Conservation (phyloP, 2,888 invertebrate genomes). For the Drosophila histrio region DNA sequence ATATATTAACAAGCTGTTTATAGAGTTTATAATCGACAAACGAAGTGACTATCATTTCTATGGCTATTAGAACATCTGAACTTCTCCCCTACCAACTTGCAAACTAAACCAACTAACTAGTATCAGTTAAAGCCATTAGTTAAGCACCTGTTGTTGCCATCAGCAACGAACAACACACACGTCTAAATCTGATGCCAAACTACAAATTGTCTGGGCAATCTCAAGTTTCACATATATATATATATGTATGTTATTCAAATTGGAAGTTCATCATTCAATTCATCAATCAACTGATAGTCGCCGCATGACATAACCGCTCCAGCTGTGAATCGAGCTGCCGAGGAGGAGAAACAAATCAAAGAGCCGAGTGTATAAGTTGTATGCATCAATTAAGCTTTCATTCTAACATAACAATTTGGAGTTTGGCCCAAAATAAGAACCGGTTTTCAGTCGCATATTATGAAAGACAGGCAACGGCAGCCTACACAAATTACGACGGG, state of each 20-base stretch:
- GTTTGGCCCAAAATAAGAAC: conserved; percentile 38
- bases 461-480: conserved; percentile 15
- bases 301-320: conserved; percentile 73
- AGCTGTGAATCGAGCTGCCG: conserved; percentile 55
- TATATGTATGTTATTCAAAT: neutral
- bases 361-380: conserved; percentile 17
- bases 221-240: too few relatives aligned
- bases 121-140: neutral
- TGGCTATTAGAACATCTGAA: neutral
- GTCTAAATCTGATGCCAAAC: conserved; percentile 4
- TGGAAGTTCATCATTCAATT: too few relatives aligned
- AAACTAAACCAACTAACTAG: neutral
- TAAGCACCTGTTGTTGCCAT: conserved; percentile 1
- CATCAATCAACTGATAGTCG: conserved; percentile 65
- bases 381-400: conserved; percentile 74
- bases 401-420: conserved; percentile 71
- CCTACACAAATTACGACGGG: conserved; percentile 39
- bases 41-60: neutral
- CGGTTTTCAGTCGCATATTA: conserved; percentile 28
- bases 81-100: neutral
- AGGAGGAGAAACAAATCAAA: conserved; percentile 29
- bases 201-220: conserved; percentile 10
- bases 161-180: neutral
- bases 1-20: too few relatives aligned
- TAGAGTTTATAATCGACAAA: too few relatives aligned